Evolutionary conservation across 2,113 vertebrate species (phyloP).

Genomic region (Brachionichthys hirsutus): DNA sequence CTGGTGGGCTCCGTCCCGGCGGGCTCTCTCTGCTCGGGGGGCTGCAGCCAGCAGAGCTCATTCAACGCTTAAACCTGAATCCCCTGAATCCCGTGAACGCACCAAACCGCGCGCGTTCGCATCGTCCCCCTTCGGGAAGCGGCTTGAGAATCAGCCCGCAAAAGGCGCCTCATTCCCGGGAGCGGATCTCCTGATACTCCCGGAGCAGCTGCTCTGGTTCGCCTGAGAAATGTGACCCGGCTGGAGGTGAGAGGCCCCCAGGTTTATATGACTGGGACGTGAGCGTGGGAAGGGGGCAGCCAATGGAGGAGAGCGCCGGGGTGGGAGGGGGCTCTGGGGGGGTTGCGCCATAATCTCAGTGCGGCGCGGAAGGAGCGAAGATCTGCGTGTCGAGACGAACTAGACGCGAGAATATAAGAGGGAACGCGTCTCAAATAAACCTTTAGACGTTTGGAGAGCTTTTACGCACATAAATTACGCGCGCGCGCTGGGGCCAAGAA

Average conservation of each 20-base stretch:
- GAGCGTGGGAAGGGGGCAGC: conserved; percentile 62
- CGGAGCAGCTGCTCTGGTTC: conserved; percentile 31
- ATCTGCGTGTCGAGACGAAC: background rate
- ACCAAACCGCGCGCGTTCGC: conserved; percentile 16
- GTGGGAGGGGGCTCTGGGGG: conserved; percentile 65
- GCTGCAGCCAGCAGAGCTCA: conserved; percentile 6
- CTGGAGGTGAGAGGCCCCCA: conserved; percentile 64
- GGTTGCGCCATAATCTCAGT: conserved; percentile 40
- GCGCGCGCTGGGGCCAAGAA: background rate
- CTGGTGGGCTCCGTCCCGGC: no score
- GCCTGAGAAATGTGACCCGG: conserved; percentile 75
- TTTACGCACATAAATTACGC: conserved; percentile 50
- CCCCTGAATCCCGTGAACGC: no score
- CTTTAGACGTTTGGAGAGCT: conserved; percentile 26
- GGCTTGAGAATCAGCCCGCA: background rate
- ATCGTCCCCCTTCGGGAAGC: conserved; percentile 15
- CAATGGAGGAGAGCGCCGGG: conserved; percentile 75
- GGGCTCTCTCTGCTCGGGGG: no score
- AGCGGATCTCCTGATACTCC: background rate
- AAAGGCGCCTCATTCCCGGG: conserved; percentile 28
- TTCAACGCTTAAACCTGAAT: no score
- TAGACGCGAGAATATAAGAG: background rate
- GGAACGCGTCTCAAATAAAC: background rate
- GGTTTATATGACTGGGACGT: conserved; percentile 80
- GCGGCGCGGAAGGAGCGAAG: conserved; percentile 8